These are phyloP conservation scores for Agrochola circellaris DNA, from an alignment of 2,888 invertebrate species.

Conservation along the genomic window DNA sequence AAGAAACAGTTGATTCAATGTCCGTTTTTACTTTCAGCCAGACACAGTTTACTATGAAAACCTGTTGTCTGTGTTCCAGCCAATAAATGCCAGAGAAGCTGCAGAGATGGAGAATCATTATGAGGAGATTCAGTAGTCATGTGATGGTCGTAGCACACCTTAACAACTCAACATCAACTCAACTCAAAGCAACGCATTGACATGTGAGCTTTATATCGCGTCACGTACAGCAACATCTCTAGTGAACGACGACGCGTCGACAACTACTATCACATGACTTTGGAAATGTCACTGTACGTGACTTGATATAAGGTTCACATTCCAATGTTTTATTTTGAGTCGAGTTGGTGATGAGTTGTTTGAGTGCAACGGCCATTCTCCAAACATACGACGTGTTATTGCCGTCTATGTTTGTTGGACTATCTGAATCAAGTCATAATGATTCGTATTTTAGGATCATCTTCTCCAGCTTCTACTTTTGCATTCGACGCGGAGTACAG, in stretches of 20 bases:
- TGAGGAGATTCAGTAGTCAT: neutral
- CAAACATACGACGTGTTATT: neutral
- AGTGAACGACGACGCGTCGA: neutral
- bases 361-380: neutral
- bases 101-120: neutral
- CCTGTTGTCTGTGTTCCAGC: neutral
- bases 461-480: neutral
- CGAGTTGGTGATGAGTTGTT: neutral
- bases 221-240: neutral
- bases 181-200: neutral
- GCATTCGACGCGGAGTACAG: neutral
- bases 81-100: neutral
- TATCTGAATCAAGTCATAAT: neutral
- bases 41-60: neutral
- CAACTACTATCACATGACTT: neutral
- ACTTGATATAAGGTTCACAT: neutral
- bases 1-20: neutral
- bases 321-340: neutral
- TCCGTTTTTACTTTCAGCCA: neutral
- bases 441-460: neutral
- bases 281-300: neutral
- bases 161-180: neutral
- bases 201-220: neutral
- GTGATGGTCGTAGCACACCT: neutral
- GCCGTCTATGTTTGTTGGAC: neutral